Conservation (phyloP, 2,888 invertebrate genomes). For the Cartodere bifasciata region DNA sequence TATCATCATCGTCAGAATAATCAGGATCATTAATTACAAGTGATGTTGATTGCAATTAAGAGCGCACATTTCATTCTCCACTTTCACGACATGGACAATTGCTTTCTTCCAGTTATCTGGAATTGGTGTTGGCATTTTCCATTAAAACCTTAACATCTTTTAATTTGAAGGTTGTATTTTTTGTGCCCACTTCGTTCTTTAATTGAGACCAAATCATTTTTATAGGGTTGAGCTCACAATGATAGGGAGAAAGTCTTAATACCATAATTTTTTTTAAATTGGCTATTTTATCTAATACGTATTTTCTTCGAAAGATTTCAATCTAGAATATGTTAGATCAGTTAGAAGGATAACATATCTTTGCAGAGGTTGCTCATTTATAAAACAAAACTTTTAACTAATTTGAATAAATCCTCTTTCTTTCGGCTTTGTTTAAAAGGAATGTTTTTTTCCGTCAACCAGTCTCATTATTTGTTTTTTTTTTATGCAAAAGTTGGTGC, state of each 20-base stretch:
- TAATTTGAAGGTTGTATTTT: slow-evolving; percentile 16
- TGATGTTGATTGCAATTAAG: too few species aligned
- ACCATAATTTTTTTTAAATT: slow-evolving; percentile 22
- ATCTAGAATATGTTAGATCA: too few species aligned
- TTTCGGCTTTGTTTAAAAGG: slow-evolving; percentile 16
- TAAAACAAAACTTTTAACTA: too few species aligned
- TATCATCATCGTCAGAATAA: too few species aligned
- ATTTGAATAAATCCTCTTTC: too few species aligned
- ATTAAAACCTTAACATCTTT: slow-evolving; percentile 10
- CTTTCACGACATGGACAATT: too few species aligned
- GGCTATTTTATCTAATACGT: too few species aligned
- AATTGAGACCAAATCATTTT: slow-evolving; percentile 20
- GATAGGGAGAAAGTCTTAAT: slow-evolving; percentile 24
- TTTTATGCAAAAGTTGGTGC: slow-evolving; percentile 10
- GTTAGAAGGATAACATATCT: too few species aligned
- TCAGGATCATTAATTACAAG: too few species aligned
- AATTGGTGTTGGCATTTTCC: slow-evolving; percentile 5
- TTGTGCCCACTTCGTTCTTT: slow-evolving; percentile 13
- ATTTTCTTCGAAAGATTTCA: too few species aligned
- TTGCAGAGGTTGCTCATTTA: slow-evolving; percentile 21
- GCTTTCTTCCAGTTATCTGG: slow-evolving; percentile 13
- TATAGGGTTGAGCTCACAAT: slow-evolving; percentile 25
- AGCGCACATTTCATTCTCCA: too few species aligned
- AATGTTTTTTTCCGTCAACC: slow-evolving; percentile 18
- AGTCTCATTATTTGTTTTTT: slow-evolving; percentile 16